Evolutionary conservation across 2,113 vertebrate genomes (phyloP).

Genomic region (Capreolus pygargus): DNA sequence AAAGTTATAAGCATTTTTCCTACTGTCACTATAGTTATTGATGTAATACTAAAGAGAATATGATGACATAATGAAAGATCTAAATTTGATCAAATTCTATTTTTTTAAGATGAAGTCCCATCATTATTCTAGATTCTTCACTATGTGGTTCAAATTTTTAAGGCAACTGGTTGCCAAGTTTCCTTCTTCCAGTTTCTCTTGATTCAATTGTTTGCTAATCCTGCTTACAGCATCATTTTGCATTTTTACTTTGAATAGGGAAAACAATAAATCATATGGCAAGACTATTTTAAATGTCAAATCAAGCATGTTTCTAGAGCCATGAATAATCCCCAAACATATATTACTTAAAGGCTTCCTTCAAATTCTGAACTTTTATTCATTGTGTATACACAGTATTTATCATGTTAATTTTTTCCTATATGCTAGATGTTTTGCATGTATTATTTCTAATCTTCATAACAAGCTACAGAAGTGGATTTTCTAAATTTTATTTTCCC

Average conservation of each 20-base stretch:
- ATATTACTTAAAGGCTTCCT: background rate
- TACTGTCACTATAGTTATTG: background rate
- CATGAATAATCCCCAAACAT: background rate
- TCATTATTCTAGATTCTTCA: background rate
- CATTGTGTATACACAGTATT: background rate
- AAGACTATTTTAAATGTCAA: background rate
- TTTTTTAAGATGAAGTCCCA: background rate
- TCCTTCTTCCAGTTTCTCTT: background rate
- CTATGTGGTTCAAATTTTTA: background rate
- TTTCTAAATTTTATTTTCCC: background rate
- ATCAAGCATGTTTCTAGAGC: background rate
- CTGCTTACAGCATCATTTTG: background rate
- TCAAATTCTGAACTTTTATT: background rate
- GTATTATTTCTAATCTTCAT: background rate
- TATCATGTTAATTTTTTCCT: background rate
- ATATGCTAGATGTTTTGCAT: background rate
- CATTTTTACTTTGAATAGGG: background rate
- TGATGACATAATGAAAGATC: background rate
- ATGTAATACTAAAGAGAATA: background rate
- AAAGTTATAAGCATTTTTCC: background rate
- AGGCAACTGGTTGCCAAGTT: background rate
- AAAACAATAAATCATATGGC: background rate
- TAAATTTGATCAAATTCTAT: background rate
- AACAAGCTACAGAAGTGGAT: background rate
- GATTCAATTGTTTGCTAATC: background rate